These are phyloP conservation scores for Drosophila setosimentum DNA, from an alignment of 2,888 invertebrate species.

Conservation along the genomic window DNA sequence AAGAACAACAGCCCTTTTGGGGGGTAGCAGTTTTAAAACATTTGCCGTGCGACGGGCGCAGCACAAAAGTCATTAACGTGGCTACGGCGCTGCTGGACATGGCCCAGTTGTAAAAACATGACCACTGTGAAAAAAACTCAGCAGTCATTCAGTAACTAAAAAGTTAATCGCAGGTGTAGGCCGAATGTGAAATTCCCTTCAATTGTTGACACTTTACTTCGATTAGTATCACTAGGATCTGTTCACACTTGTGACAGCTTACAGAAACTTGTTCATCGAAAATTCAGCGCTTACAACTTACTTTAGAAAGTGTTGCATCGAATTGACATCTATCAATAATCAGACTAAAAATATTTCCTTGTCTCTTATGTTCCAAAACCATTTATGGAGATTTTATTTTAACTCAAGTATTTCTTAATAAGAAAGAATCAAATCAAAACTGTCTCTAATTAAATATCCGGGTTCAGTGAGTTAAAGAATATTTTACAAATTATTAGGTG, in stretches of 20 bases:
- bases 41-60: constrained; percentile 77
- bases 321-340: not conserved
- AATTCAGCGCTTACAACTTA: not conserved
- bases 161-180: not conserved
- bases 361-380: not conserved
- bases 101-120: constrained; percentile 80
- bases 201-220: not conserved
- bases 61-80: constrained; percentile 81
- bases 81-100: constrained; percentile 74
- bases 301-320: not conserved
- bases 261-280: not conserved
- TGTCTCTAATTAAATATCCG: not conserved
- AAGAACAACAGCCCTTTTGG: constrained; percentile 31
- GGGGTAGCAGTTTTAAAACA: constrained; percentile 73
- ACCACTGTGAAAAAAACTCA: constrained; percentile 77
- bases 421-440: not conserved
- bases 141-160: constrained; percentile 59
- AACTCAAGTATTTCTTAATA: not conserved
- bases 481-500: not conserved
- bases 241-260: not conserved
- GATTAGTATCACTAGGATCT: not conserved
- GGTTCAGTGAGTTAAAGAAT: not conserved
- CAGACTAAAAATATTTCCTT: not conserved
- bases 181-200: constrained; percentile 42
- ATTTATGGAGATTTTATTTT: not conserved